These are phyloP conservation scores for Oryzias javanicus DNA, from an alignment of 2,113 vertebrate genomes.

Conservation along the genomic window DNA sequence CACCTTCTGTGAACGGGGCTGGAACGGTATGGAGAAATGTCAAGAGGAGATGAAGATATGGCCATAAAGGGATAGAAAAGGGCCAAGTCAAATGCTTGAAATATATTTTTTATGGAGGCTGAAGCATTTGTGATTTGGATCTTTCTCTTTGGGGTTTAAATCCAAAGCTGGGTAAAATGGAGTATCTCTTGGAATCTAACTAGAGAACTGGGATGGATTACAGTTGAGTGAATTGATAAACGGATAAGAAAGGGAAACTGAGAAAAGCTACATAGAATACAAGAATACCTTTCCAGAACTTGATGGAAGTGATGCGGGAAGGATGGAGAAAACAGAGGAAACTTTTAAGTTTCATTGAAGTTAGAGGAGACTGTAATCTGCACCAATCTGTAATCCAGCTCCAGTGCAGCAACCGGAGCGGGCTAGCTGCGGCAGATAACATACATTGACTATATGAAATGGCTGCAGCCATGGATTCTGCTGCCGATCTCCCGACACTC, in stretches of 20 bases:
- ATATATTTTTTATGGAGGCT: constrained; percentile 68
- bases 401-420: too few species aligned
- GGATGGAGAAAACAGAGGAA: too few species aligned
- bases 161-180: constrained; percentile 10
- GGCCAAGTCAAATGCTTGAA: constrained; percentile 56
- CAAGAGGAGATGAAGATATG: constrained; percentile 44
- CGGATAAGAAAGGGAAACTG: constrained; percentile 46
- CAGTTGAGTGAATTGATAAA: constrained; percentile 38
- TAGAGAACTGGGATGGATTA: constrained; percentile 14
- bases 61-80: constrained; percentile 44
- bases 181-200: constrained; percentile 41
- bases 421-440: too few species aligned
- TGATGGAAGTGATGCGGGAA: too few species aligned
- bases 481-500: too few species aligned
- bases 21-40: constrained; percentile 10
- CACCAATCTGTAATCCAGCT: too few species aligned
- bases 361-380: too few species aligned
- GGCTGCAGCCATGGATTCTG: too few species aligned
- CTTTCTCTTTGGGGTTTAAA: constrained; percentile 54
- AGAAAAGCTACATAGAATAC: constrained; percentile 27
- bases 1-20: constrained; percentile 45
- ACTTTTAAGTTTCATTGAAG: too few species aligned
- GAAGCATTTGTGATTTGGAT: constrained; percentile 68
- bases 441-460: too few species aligned
- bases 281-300: too few species aligned